Percentiles rank a stretch among this genome's conserved stretches.
These are phyloP conservation scores for Falco columbarius DNA, from an alignment of 2,797 vertebrate species.

Conservation along the genomic window DNA sequence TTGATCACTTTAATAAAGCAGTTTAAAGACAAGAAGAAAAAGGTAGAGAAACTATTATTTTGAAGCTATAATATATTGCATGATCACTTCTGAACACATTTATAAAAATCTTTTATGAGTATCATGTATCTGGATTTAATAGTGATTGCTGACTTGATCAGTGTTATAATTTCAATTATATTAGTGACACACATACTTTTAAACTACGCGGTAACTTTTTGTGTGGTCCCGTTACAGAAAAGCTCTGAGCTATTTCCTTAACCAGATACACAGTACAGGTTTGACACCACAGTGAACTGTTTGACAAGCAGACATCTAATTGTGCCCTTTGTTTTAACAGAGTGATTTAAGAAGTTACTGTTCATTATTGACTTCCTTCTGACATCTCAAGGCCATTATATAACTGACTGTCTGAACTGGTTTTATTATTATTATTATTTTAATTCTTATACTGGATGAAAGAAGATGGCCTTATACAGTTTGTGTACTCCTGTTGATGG, in stretches of 20 bases:
- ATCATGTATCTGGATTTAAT: not conserved
- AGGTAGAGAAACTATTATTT: constrained; percentile 78
- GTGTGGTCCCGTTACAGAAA: not conserved
- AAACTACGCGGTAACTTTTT: not conserved
- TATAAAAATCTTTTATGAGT: not conserved
- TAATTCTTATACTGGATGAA: not conserved
- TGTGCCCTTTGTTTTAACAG: not conserved
- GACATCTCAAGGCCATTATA: not conserved
- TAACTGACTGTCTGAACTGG: not conserved
- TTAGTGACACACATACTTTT: not conserved
- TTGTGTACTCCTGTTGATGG: not conserved
- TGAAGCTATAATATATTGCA: not conserved
- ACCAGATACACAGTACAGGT: not conserved
- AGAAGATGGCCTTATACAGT: not conserved
- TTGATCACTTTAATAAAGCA: constrained; percentile 96
- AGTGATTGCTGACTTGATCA: not conserved
- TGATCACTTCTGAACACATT: not conserved
- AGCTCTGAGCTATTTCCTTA: not conserved
- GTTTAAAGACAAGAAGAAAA: constrained; percentile 97
- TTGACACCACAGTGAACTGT: not conserved
- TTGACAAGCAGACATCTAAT: not conserved
- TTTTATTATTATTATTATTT: not conserved
- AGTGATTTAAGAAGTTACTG: not conserved
- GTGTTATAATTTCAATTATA: not conserved
- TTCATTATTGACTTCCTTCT: not conserved